Base-by-base conservation (phyloP, 2,888 invertebrate genomes). In the Anthrax anthrax region DNA sequence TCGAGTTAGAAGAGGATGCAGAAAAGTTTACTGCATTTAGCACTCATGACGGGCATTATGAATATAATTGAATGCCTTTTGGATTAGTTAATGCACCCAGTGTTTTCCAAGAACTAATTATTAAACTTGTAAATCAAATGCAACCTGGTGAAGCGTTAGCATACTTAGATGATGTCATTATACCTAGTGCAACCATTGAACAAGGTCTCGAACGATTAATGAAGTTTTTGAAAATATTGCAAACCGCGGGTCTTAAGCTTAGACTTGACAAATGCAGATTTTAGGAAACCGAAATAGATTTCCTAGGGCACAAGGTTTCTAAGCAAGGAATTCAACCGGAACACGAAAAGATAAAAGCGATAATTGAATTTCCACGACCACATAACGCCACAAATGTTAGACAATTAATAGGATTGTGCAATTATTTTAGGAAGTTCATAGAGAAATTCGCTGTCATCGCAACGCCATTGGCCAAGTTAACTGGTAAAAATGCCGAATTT, bases 201-300 rank as follows among this genome's bases (percentile, higher is more conserved):
- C 18, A 39, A 32, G 45, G 47, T 14, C 6, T 46, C 1, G 8
- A 34, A 34, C 43, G 48, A 2, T 23, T 55, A 4, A 19, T 48
- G 10, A 44, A 46, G 4, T 50, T 52, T 39, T 37, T 53, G 16
- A 13, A 12, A 8, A 46, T 52, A n/a, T 36, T 55, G 4, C n/a
- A 36, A 23, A 42, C 47, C 38, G 32, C 27, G 34, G 47, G 51
- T 4, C 45, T 52, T n/a, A 52, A 51, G 14, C 40, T 54, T 6
- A 47, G 52, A 2, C 17, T 49, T 17, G 50, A 50, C 16, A 52
- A 53, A 34, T 53, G 52, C 36, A 43, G 42, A 41, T 54, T 54
- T 29, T 38, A 52, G 17, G 39, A 38, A 23, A 45, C 38, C 13
- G 43, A 51, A 49, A 52, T 55, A 18, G 36, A 37, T 5, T 42